These are phyloP conservation scores for Rhinoptilus africanus DNA, from an alignment of 2,113 vertebrate genomes.

Conservation along the genomic window DNA sequence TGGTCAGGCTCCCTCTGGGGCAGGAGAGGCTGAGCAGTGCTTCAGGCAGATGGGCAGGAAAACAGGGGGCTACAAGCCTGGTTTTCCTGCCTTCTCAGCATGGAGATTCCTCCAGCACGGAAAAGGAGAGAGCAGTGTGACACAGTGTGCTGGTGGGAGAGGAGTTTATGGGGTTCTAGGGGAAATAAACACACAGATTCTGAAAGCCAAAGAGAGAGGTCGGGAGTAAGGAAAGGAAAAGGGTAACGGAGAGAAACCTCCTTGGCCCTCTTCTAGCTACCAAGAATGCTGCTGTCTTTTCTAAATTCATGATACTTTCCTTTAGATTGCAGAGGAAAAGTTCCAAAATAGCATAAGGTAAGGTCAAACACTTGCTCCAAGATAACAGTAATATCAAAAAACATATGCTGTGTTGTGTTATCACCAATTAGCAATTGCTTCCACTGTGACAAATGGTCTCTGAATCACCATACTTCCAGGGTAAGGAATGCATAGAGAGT, in stretches of 20 bases:
- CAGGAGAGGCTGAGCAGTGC: not conserved
- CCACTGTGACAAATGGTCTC: not conserved
- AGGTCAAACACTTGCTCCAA: not conserved
- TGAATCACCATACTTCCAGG: not conserved
- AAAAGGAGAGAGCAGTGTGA: not conserved
- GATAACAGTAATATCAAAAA: slow-evolving; percentile 1
- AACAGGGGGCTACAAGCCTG: not conserved
- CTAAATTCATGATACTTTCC: not conserved
- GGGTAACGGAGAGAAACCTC: not conserved
- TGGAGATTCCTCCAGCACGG: not conserved
- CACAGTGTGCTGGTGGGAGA: not conserved
- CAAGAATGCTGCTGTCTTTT: not conserved
- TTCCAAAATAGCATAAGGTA: not conserved
- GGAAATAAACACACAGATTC: not conserved
- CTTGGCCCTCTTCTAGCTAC: not conserved
- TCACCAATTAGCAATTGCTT: slow-evolving; percentile 5
- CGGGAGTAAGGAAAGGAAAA: not conserved
- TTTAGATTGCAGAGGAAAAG: not conserved
- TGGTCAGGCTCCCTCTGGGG: accelerated
- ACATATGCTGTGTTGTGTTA: not conserved
- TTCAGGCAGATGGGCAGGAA: not conserved
- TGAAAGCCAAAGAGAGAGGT: not conserved
- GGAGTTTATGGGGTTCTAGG: not conserved
- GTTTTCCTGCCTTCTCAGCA: not conserved
- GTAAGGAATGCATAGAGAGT: not conserved